Conservation (phyloP, 2,888 invertebrate genomes). For the Neria commutata region DNA sequence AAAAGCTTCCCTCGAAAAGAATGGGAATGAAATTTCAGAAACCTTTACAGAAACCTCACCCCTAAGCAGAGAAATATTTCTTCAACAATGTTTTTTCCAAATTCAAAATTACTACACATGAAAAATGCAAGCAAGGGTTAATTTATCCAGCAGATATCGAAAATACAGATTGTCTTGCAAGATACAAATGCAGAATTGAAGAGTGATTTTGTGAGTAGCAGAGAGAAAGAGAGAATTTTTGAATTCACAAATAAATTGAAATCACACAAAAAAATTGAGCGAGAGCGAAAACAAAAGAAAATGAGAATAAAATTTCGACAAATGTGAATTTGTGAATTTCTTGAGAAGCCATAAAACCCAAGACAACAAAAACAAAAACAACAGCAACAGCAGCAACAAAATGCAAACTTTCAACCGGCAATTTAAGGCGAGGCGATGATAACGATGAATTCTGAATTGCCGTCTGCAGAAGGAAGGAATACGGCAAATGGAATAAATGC, state of each 20-base stretch:
- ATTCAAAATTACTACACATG: no score
- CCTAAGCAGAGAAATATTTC: no score
- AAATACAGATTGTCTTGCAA: background rate
- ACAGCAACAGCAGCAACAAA: background rate
- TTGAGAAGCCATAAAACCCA: no score
- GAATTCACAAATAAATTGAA: background rate
- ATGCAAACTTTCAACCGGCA: no score
- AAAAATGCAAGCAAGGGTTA: background rate
- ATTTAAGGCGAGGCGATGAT: slow-evolving; percentile 1
- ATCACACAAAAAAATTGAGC: background rate
- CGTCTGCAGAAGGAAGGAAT: background rate
- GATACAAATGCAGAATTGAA: background rate
- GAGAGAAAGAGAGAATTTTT: background rate
- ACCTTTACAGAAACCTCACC: no score
- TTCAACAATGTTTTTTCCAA: no score
- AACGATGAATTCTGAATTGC: no score
- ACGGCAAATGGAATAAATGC: background rate
- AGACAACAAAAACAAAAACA: background rate
- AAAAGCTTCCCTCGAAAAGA: no score
- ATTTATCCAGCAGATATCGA: background rate
- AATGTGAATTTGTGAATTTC: background rate
- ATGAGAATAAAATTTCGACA: background rate
- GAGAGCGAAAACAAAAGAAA: background rate
- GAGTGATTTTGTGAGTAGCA: background rate
- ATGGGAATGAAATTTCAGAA: no score